Conservation (phyloP, 2,113 vertebrate genomes). For the Prolemur simus region DNA sequence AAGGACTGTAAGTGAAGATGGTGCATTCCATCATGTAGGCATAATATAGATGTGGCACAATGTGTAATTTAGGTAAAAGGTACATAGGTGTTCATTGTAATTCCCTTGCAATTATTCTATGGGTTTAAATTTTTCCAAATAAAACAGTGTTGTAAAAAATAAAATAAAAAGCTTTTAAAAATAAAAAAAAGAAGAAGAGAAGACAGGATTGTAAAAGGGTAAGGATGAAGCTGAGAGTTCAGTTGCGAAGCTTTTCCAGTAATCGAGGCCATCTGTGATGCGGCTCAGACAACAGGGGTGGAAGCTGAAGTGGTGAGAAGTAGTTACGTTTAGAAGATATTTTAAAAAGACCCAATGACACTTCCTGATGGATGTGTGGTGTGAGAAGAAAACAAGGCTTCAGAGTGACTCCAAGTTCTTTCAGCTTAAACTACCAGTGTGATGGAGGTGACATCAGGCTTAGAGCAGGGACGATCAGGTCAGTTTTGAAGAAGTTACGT, state of each 20-base stretch:
- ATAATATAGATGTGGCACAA: too few species aligned
- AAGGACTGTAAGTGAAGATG: not conserved
- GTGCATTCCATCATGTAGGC: too few species aligned
- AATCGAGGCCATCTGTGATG: rapidly evolving
- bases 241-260: not conserved
- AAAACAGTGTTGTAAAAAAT: too few species aligned
- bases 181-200: too few species aligned
- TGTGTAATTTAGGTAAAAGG: too few species aligned
- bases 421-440: not conserved
- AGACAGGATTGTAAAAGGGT: too few species aligned
- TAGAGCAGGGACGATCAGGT: not conserved
- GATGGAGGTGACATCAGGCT: not conserved
- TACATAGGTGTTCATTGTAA: too few species aligned
- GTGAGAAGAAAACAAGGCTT: not conserved
- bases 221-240: not conserved
- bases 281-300: rapidly evolving
- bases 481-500: rapidly evolving
- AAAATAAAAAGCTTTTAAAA: too few species aligned
- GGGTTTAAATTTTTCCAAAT: too few species aligned
- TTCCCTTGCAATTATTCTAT: too few species aligned
- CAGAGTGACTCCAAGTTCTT: rapidly evolving
- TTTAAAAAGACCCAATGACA: too few species aligned
- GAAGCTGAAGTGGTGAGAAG: not conserved
- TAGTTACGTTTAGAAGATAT: not conserved
- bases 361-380: not conserved